A percentile compares a stretch with the other conserved stretches of the same genome.
Evolutionary conservation across 2,888 invertebrate genomes (phyloP).

Genomic region (Caenorhabditis drosophilae): DNA sequence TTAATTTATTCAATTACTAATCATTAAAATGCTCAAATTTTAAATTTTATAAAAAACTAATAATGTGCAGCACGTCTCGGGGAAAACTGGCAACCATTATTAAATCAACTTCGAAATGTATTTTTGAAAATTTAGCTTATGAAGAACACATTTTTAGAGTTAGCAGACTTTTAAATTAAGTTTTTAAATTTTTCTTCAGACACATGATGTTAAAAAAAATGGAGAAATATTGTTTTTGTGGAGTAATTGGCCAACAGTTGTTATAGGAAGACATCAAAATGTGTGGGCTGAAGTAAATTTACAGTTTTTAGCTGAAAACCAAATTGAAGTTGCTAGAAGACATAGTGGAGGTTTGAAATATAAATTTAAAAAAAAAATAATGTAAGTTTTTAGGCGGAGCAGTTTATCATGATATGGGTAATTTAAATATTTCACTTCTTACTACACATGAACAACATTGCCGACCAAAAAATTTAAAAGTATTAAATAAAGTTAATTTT

Average conservation of each 20-base stretch:
- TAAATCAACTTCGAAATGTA: slow-evolving; percentile 87
- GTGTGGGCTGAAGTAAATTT: slow-evolving; percentile 91
- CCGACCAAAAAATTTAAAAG: slow-evolving; percentile 81
- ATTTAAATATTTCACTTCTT: slow-evolving; percentile 90
- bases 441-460: slow-evolving; percentile 83
- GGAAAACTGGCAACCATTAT: slow-evolving; percentile 74
- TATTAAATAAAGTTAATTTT: no score
- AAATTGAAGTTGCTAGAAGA: slow-evolving; percentile 78
- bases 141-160: slow-evolving; percentile 91
- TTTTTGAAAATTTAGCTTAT: slow-evolving; percentile 89
- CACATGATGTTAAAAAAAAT: slow-evolving; percentile 78
- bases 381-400: slow-evolving; percentile 76
- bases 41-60: background rate
- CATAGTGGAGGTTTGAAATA: slow-evolving; percentile 82
- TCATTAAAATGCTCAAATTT: no score
- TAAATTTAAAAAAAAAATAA: background rate
- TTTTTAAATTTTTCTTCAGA: slow-evolving; percentile 9
- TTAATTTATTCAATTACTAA: no score
- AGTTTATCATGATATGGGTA: slow-evolving; percentile 87
- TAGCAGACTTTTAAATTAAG: slow-evolving; percentile 84
- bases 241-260: slow-evolving; percentile 89
- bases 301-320: slow-evolving; percentile 76
- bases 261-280: slow-evolving; percentile 94
- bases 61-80: slow-evolving; percentile 4
- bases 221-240: slow-evolving; percentile 88